Conservation (phyloP, 2,888 invertebrate genomes). For the Conomelus anceps region DNA sequence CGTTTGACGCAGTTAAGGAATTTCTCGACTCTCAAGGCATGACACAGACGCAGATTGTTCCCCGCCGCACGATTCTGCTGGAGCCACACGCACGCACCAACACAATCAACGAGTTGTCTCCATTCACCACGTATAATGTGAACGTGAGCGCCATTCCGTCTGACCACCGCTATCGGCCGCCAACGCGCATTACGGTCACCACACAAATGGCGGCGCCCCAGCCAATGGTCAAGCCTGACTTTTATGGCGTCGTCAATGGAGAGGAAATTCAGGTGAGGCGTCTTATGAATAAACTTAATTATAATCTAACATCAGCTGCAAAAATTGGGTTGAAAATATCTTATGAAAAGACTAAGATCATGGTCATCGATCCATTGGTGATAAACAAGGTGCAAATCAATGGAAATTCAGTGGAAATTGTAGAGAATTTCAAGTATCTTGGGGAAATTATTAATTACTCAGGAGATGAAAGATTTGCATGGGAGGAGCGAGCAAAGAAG, state of each 20-base stretch:
- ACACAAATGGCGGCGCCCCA: constrained; percentile 97
- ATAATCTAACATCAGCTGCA: too few species aligned
- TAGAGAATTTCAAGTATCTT: too few species aligned
- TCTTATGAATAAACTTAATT: too few species aligned
- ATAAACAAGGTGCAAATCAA: too few species aligned
- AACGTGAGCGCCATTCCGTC: constrained; percentile 49
- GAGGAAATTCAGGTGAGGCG: constrained; percentile 72
- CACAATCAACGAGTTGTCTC: constrained; percentile 81
- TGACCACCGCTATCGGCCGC: constrained; percentile 60
- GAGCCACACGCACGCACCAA: constrained; percentile 63
- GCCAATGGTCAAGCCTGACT: constrained; percentile 92
- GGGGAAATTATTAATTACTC: too few species aligned
- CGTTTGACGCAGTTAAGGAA: constrained; percentile 87
- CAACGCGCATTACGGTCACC: constrained; percentile 87
- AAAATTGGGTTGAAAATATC: too few species aligned
- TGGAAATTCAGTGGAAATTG: too few species aligned
- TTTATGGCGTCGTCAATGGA: constrained; percentile 80
- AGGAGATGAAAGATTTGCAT: too few species aligned
- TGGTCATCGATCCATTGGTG: too few species aligned
- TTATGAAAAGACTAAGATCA: too few species aligned
- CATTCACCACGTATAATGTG: constrained; percentile 90
- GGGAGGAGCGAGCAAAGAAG: too few species aligned
- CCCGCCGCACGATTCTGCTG: constrained; percentile 62
- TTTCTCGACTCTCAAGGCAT: constrained; percentile 91
- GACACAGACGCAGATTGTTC: constrained; percentile 78